Percentiles rank a stretch among this genome's conserved stretches.
Conservation (phyloP, 2,888 invertebrate species). For the Pollenia griseotomentosa region DNA sequence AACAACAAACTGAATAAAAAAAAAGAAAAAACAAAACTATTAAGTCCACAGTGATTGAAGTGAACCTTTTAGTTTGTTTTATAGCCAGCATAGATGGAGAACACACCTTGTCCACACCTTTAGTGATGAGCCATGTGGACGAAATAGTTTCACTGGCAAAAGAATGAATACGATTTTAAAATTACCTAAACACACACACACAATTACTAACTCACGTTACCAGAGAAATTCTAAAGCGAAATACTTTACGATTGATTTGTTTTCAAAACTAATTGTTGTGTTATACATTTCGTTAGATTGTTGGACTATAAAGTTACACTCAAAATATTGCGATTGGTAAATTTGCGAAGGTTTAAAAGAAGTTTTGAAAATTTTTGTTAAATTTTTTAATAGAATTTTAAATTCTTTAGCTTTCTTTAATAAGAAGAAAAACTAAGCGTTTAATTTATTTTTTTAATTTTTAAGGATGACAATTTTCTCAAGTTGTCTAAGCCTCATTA, state of each 20-base stretch:
- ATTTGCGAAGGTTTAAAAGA: not conserved
- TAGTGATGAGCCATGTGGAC: slow-evolving; percentile 65
- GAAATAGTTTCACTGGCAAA: slow-evolving; percentile 59
- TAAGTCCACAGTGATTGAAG: slow-evolving; percentile 61
- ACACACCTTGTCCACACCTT: slow-evolving; percentile 75
- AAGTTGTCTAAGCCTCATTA: no score
- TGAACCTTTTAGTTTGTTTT: slow-evolving; percentile 54
- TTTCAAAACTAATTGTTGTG: slow-evolving; percentile 73
- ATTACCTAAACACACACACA: not conserved
- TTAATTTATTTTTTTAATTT: no score
- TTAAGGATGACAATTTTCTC: no score
- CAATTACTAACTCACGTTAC: not conserved
- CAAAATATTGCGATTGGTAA: slow-evolving; percentile 11
- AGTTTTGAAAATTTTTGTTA: not conserved
- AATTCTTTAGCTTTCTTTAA: no score
- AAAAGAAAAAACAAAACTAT: slow-evolving; percentile 16
- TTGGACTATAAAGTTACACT: slow-evolving; percentile 37
- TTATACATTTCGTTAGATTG: slow-evolving; percentile 42
- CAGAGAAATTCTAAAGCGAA: slow-evolving; percentile 50
- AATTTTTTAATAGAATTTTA: not conserved
- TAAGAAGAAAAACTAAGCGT: no score
- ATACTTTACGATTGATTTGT: slow-evolving; percentile 81
- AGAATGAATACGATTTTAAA: slow-evolving; percentile 39
- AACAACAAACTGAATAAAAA: slow-evolving; percentile 10
- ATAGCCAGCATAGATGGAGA: slow-evolving; percentile 24